Evolutionary conservation across 2,888 invertebrate species (phyloP).

Genomic region (Xestia rhomboidea): DNA sequence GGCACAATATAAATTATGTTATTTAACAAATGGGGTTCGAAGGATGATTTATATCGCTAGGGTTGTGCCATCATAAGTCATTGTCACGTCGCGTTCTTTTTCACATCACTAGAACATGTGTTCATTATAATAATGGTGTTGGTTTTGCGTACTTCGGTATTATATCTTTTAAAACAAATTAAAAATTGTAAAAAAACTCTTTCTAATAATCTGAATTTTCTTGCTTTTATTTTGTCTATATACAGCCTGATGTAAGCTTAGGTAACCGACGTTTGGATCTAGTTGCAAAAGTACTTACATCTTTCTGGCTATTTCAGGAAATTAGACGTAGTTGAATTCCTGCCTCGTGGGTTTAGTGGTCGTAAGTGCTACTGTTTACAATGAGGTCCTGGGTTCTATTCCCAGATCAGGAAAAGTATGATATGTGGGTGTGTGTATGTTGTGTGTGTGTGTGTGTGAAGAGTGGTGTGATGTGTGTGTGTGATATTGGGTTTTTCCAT

Average conservation of each 20-base stretch:
- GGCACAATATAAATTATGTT: slow-evolving; percentile 42
- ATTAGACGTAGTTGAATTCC: neutral
- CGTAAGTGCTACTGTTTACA: neutral
- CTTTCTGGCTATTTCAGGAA: neutral
- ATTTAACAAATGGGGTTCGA: slow-evolving; percentile 50
- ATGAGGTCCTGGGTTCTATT: neutral
- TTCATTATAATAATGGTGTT: slow-evolving; percentile 54
- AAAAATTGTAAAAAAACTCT: neutral
- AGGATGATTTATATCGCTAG: slow-evolving; percentile 51
- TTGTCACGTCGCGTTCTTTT: slow-evolving; percentile 46
- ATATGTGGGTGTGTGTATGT: too few species aligned
- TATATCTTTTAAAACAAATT: neutral
- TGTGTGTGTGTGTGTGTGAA: too few species aligned
- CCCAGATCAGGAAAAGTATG: neutral
- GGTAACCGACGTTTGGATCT: neutral
- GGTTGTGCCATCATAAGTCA: slow-evolving; percentile 54
- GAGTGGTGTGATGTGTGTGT: too few species aligned
- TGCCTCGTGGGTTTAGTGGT: neutral
- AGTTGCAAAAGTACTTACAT: neutral
- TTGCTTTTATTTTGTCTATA: neutral
- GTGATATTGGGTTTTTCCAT: neutral
- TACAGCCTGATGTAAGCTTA: neutral
- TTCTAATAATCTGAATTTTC: neutral
- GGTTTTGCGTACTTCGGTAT: neutral
- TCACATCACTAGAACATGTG: slow-evolving; percentile 43